phyloP scores from a whole-genome alignment of 2,113 vertebrate genomes.

The Zootoca vivipara region DNA sequence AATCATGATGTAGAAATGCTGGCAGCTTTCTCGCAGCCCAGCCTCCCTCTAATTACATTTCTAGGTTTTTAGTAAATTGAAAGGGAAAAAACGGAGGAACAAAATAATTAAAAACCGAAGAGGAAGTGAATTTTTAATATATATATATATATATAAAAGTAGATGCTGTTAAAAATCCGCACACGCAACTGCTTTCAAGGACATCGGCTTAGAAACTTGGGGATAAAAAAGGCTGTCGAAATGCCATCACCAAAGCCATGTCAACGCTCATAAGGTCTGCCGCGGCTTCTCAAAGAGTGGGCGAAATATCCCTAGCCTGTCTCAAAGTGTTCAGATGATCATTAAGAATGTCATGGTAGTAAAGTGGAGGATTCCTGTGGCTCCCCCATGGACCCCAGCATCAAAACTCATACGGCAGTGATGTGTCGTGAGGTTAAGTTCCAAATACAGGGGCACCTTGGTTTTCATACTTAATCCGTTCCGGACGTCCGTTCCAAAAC shows the following conservation, averaged over 20 bases:
- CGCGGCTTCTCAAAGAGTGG: neutral
- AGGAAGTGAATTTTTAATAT: constrained; percentile 80
- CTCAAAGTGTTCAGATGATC: neutral
- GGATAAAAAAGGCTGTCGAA: constrained; percentile 35
- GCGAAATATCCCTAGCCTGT: neutral
- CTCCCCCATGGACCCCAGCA: fast-evolving
- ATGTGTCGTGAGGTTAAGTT: fast-evolving
- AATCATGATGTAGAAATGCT: constrained; percentile 77
- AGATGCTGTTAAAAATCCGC: constrained; percentile 77
- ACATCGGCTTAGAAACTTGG: constrained; percentile 52
- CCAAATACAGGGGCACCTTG: neutral
- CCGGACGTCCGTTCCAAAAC: too few relatives aligned
- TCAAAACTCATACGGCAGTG: neutral
- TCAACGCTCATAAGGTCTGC: fast-evolving
- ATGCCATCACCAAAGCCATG: neutral
- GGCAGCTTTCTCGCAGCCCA: constrained; percentile 78
- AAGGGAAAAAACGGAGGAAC: constrained; percentile 79
- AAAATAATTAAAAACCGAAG: constrained; percentile 81
- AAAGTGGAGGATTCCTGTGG: neutral
- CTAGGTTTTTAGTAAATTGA: constrained; percentile 80
- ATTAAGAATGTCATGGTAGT: neutral
- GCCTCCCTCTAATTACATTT: constrained; percentile 83
- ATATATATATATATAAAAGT: constrained; percentile 73
- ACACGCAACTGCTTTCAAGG: constrained; percentile 48
- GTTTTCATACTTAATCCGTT: too few relatives aligned